Base-by-base conservation (phyloP, 2,113 vertebrate species). In the Eleginops maclovinus region DNA sequence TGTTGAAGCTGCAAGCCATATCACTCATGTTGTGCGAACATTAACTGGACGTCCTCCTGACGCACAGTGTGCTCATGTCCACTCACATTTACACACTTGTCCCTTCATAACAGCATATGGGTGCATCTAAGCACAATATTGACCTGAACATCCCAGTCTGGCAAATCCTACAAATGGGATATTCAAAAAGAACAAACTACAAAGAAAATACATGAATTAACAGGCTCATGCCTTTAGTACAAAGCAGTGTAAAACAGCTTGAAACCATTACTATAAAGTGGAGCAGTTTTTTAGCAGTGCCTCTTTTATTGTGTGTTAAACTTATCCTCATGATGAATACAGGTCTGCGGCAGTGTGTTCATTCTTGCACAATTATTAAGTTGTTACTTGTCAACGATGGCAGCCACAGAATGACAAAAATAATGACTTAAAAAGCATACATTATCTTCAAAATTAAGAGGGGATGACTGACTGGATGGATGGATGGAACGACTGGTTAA, bases 191-290 rank as follows among this genome's bases (percentile, higher is more conserved):
- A 65, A 72, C 47, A 78, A 83, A 53, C 63, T 60, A 47, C 47
- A 66, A 7, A 58, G n/a, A 69, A 69, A 70, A 70, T 0, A 65
- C 15, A 50, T 17, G 56, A 81, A 75, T 86, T 78, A 69, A 62
- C 55, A 78, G 47, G 60, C 17, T 40, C 11, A 6, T 53, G 51
- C n/a, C 54, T 47, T 82, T 72, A 72, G 46, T 10, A 54, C 9
- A 59, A 66, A 82, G 14, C 16, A 62, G n/a, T 49, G 72, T 73
- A 75, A 73, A 79, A 89, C 64, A 80, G 72, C 76, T 71, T 66
- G 67, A 65, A 65, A 14, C 24, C 47, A 73, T 64, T 68, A 24
- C 46, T 44, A 15, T n/a, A 62, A 70, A 31, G 66, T 61, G 54
- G 56, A 58, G 36, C 19, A 14, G 46, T 63, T 51, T 63, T 51